Percentiles rank a stretch among this genome's conserved stretches.
These are phyloP conservation scores for Tenthredo mesomela DNA, from an alignment of 2,888 invertebrate species.

Conservation along the genomic window DNA sequence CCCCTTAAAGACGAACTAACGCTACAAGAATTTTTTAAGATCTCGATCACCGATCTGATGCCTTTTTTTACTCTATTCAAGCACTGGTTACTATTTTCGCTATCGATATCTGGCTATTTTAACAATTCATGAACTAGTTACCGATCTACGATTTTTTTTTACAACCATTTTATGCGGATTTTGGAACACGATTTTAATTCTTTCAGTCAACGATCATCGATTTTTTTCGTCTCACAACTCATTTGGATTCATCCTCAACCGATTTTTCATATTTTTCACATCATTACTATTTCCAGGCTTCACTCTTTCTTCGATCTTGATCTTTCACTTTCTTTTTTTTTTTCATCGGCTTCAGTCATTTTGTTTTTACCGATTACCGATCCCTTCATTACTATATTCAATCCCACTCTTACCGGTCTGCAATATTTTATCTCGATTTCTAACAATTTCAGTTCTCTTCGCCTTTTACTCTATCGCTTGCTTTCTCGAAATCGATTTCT, in stretches of 20 bases:
- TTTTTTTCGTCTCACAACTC: not conserved
- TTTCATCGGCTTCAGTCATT: not conserved
- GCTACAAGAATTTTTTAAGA: not conserved
- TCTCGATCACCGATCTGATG: not conserved
- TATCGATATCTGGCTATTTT: not conserved
- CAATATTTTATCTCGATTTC: not conserved
- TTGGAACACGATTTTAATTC: not conserved
- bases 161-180: not conserved
- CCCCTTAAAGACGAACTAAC: conserved; percentile 72
- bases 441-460: not conserved
- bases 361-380: not conserved
- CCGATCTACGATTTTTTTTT: not conserved
- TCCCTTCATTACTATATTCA: not conserved
- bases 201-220: not conserved
- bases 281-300: not conserved
- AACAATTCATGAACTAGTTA: not conserved
- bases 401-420: not conserved
- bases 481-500: not conserved
- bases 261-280: not conserved
- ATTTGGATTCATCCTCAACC: not conserved
- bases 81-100: not conserved
- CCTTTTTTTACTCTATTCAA: not conserved
- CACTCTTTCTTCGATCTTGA: not conserved
- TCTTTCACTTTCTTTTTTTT: not conserved
- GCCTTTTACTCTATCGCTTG: too few species aligned